Conservation (phyloP, 2,113 vertebrate species). For the Gallinago media region DNA sequence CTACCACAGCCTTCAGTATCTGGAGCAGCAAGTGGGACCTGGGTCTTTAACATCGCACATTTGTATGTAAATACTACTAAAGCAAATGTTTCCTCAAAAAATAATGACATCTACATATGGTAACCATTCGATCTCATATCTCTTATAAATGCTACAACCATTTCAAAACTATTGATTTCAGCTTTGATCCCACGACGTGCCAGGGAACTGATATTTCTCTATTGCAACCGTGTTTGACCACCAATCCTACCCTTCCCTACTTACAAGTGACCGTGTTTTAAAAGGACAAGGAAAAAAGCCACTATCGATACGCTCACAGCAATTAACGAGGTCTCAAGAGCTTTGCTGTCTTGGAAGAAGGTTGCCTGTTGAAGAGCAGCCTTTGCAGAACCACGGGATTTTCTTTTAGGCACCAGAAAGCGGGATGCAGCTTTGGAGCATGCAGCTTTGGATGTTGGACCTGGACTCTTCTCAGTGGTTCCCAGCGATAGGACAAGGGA, state of each 20-base stretch:
- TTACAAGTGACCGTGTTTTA: not conserved
- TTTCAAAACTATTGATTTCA: not conserved
- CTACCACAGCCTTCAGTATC: not conserved
- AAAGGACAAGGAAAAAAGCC: not conserved
- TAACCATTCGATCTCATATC: not conserved
- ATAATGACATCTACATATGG: not conserved
- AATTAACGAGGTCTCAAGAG: not conserved
- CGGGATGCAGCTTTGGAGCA: not conserved
- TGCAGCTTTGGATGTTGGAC: too few species aligned
- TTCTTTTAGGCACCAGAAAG: not conserved
- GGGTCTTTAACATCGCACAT: not conserved
- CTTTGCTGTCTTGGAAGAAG: not conserved
- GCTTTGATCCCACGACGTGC: not conserved
- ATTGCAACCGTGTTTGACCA: not conserved
- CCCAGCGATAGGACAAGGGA: too few species aligned
- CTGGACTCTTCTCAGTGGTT: too few species aligned
- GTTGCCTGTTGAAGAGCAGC: not conserved
- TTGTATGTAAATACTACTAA: not conserved
- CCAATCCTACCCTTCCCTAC: not conserved
- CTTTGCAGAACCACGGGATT: not conserved
- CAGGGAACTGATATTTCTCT: not conserved
- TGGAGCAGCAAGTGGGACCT: not conserved
- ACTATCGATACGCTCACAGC: not conserved
- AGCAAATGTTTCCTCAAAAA: not conserved
- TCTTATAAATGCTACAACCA: constrained; percentile 15